phyloP scores from a whole-genome alignment of 2,888 invertebrate genomes.

The Drosophila leonis region DNA sequence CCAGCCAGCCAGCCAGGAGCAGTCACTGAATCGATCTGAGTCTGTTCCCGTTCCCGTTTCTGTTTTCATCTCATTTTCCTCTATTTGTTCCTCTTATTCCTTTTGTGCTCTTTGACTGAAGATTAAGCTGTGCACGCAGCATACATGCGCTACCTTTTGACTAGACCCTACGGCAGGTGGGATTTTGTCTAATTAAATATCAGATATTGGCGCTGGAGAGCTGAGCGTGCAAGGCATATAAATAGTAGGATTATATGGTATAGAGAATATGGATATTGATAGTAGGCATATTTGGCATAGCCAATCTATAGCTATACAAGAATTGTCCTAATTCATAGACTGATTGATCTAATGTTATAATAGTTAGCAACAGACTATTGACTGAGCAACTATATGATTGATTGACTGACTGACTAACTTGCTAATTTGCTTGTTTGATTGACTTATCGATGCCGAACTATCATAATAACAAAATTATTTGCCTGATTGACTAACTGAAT shows the following conservation, averaged over 20 bases:
- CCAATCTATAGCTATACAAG: neutral
- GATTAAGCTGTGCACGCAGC: slow-evolving; percentile 45
- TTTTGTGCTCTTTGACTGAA: slow-evolving; percentile 7
- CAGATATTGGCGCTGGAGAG: neutral
- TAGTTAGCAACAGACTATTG: neutral
- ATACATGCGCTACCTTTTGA: slow-evolving; percentile 38
- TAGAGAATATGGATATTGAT: neutral
- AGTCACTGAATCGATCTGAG: slow-evolving; percentile 45
- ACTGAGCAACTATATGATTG: neutral
- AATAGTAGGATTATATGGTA: neutral
- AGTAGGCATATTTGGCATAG: neutral
- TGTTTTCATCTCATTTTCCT: slow-evolving; percentile 37
- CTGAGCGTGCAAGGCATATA: neutral
- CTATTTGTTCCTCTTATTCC: neutral
- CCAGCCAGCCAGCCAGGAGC: slow-evolving; percentile 30
- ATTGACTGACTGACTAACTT: neutral
- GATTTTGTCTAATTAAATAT: neutral
- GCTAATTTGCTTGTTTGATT: neutral
- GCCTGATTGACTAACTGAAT: neutral
- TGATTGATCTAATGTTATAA: neutral
- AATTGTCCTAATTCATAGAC: neutral
- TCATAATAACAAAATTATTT: neutral
- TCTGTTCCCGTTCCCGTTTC: slow-evolving; percentile 32
- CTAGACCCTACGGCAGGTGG: slow-evolving; percentile 1
- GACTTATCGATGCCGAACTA: too few species aligned